phyloP scores from a whole-genome alignment of 64 coral and sea anemone species.

The Astreopora myriophthalma region DNA sequence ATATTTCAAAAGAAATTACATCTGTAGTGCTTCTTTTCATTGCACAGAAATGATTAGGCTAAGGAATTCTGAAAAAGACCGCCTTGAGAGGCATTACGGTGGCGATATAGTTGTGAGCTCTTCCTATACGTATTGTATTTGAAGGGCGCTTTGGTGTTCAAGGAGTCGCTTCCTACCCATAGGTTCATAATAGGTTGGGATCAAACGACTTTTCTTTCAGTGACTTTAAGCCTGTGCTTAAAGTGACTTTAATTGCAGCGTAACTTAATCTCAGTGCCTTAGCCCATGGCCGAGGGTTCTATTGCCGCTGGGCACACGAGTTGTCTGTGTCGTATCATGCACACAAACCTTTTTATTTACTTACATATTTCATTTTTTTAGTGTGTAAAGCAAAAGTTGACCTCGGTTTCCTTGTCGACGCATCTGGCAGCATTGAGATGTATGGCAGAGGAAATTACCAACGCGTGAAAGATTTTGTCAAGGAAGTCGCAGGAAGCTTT shows the following conservation, averaged over 20 bases:
- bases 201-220: too few species aligned
- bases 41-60: too few species aligned
- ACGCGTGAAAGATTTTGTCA: slow-evolving; percentile 79
- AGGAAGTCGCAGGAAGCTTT: slow-evolving; percentile 64
- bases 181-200: too few species aligned
- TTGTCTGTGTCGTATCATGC: too few species aligned
- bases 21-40: not conserved
- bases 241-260: too few species aligned
- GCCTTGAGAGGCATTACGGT: not conserved
- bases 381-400: slow-evolving; percentile 86
- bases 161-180: too few species aligned
- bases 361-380: not conserved
- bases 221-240: too few species aligned
- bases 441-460: slow-evolving; percentile 90
- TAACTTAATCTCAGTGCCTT: too few species aligned
- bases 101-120: not conserved
- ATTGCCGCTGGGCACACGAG: too few species aligned
- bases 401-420: slow-evolving; percentile 84
- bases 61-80: too few species aligned
- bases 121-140: not conserved
- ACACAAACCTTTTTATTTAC: not conserved
- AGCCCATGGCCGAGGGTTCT: too few species aligned
- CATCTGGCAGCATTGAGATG: slow-evolving; percentile 93
- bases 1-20: not conserved
- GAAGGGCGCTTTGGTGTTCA: too few species aligned